Conservation (phyloP, 2,797 vertebrate species). For the Lindbergichthys nudifrons region DNA sequence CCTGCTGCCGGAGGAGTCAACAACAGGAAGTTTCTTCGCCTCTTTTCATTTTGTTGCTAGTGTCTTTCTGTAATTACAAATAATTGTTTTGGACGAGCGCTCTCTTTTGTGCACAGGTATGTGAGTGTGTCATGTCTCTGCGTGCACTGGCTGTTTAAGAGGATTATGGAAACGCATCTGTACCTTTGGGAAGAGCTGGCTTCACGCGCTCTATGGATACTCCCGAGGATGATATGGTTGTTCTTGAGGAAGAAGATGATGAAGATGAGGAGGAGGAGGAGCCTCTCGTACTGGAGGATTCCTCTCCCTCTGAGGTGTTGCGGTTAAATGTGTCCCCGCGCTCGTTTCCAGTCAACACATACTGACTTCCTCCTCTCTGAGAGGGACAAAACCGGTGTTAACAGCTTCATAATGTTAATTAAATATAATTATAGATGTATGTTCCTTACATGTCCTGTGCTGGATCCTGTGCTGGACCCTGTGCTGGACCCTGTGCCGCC, state of each 20-base stretch:
- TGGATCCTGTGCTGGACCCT: conserved; percentile 30
- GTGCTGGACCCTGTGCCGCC: conserved; percentile 55
- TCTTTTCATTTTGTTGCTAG: conserved; percentile 3
- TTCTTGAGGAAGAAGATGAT: conserved; percentile 56
- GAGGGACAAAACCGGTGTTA: conserved; percentile 25
- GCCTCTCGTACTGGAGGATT: conserved; percentile 42
- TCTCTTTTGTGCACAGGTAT: not conserved
- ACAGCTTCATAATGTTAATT: not conserved
- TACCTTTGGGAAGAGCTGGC: conserved; percentile 83
- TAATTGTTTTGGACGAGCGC: not conserved
- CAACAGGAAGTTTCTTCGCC: conserved; percentile 5
- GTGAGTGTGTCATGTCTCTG: not conserved
- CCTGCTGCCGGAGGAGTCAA: conserved; percentile 2
- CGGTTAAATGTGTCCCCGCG: conserved; percentile 71
- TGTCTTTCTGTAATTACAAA: conserved; percentile 30
- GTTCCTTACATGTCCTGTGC: conserved; percentile 58
- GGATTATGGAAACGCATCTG: not conserved
- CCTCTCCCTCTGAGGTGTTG: conserved; percentile 53
- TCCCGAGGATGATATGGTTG: conserved; percentile 58
- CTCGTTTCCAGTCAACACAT: conserved; percentile 37
- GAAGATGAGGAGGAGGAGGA: conserved; percentile 65
- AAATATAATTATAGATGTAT: too few relatives aligned
- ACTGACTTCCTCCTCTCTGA: conserved; percentile 54
- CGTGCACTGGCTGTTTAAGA: not conserved
- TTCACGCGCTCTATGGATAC: conserved; percentile 53